Evolutionary conservation across 1,140 invertebrate genomes (phyloP).

Genomic region (Hermetia illucens): DNA sequence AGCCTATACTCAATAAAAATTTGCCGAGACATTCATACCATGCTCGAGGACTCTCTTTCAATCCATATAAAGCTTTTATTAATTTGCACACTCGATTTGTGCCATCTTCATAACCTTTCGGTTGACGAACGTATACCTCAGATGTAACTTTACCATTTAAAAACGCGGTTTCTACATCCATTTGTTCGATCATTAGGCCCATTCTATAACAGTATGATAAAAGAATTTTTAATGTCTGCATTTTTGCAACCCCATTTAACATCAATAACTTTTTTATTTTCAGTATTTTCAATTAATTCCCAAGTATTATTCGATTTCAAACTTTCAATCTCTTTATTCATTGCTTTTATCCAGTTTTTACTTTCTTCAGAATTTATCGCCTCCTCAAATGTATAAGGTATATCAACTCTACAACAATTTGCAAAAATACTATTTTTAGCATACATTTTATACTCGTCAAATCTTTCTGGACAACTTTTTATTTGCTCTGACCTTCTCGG

Average conservation of each 20-base stretch:
- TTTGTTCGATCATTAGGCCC: conserved; percentile 14
- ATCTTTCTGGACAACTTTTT: too few relatives aligned
- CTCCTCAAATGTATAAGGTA: conserved; percentile 17
- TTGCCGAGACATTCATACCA: conserved; percentile 23
- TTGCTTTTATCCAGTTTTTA: conserved; percentile 22
- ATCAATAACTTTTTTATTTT: conserved; percentile 14
- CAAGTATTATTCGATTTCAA: conserved; percentile 26
- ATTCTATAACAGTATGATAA: conserved; percentile 19
- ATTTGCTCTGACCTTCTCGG: too few relatives aligned
- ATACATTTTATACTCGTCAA: too few relatives aligned
- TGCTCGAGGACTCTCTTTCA: conserved; percentile 17
- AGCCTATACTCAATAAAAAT: conserved; percentile 7
- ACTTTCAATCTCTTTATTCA: conserved; percentile 23
- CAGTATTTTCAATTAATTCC: conserved; percentile 19
- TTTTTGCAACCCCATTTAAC: conserved; percentile 19
- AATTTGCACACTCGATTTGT: conserved; percentile 9
- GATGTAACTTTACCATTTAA: conserved; percentile 30
- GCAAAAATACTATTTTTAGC: conserved; percentile 20
- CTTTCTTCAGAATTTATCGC: conserved; percentile 14
- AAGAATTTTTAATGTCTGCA: conserved; percentile 23
- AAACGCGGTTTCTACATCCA: conserved; percentile 27
- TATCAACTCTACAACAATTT: conserved; percentile 18
- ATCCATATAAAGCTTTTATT: conserved; percentile 9
- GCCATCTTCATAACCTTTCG: conserved; percentile 21
- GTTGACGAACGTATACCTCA: conserved; percentile 28